Conservation (phyloP, 1,140 invertebrate species). For the Lethocerus indicus region DNA sequence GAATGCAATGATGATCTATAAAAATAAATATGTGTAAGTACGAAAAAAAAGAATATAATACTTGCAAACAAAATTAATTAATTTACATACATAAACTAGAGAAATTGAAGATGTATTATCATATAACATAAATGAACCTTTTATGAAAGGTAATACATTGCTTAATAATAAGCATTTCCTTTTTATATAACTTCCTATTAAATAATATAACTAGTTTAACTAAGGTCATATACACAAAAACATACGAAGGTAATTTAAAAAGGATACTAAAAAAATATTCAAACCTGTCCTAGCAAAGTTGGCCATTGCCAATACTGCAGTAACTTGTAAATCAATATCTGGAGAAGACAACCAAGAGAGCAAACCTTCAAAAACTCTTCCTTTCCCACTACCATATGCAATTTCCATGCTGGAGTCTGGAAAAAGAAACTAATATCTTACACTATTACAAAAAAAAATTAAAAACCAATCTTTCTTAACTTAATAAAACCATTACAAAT, state of each 20-base stretch:
- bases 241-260: too few relatives aligned
- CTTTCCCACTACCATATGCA: constrained; percentile 50
- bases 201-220: too few relatives aligned
- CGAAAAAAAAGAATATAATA: background rate
- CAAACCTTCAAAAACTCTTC: constrained; percentile 50
- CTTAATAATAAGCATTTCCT: too few relatives aligned
- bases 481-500: constrained; percentile 7
- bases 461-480: background rate
- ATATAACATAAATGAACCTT: too few relatives aligned
- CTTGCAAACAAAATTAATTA: background rate
- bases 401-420: constrained; percentile 74
- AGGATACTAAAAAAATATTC: constrained; percentile 4
- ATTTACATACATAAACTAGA: too few relatives aligned
- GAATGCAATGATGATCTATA: constrained; percentile 57
- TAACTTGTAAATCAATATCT: constrained; percentile 56
- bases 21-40: constrained; percentile 12
- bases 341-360: constrained; percentile 56
- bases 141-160: too few relatives aligned
- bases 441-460: too few relatives aligned
- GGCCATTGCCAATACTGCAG: constrained; percentile 66
- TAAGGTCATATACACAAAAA: too few relatives aligned
- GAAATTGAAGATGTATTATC: background rate
- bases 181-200: too few relatives aligned
- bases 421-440: constrained; percentile 15
- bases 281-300: constrained; percentile 69